A percentile compares a stretch with the other conserved stretches of the same genome.
phyloP scores from a whole-genome alignment of 1,140 invertebrate species.

The Heliconius nattereri region DNA sequence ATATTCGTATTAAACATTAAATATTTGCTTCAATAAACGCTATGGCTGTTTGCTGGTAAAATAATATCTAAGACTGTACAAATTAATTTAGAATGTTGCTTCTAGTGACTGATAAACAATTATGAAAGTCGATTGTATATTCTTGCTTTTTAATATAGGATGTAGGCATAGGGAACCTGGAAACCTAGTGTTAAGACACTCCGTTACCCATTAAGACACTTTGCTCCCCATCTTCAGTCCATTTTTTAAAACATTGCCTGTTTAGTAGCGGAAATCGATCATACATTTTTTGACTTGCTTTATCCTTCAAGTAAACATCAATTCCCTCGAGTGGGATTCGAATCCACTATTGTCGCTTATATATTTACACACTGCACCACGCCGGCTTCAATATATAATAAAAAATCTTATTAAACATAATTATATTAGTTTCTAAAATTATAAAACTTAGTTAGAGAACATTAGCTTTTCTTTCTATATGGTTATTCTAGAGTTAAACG shows the following conservation, averaged over 20 bases:
- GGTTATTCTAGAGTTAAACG: not conserved
- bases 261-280: too few relatives aligned
- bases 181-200: too few relatives aligned
- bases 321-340: not conserved
- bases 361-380: not conserved
- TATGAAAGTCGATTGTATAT: not conserved
- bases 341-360: not conserved
- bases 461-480: not conserved
- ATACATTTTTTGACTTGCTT: too few relatives aligned
- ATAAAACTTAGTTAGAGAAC: not conserved
- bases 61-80: constrained; percentile 69
- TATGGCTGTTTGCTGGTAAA: constrained; percentile 63
- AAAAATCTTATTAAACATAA: not conserved
- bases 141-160: not conserved
- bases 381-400: not conserved
- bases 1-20: constrained; percentile 64
- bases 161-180: too few relatives aligned
- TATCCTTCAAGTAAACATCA: too few relatives aligned
- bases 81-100: constrained; percentile 65
- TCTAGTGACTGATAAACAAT: constrained; percentile 27
- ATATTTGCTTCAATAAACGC: constrained; percentile 69
- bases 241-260: too few relatives aligned
- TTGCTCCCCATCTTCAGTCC: too few relatives aligned
- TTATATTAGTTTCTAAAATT: constrained; percentile 8
- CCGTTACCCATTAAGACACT: too few relatives aligned